Conservation (phyloP, 2,888 invertebrate species). For the Noctuana brunneofusca region DNA sequence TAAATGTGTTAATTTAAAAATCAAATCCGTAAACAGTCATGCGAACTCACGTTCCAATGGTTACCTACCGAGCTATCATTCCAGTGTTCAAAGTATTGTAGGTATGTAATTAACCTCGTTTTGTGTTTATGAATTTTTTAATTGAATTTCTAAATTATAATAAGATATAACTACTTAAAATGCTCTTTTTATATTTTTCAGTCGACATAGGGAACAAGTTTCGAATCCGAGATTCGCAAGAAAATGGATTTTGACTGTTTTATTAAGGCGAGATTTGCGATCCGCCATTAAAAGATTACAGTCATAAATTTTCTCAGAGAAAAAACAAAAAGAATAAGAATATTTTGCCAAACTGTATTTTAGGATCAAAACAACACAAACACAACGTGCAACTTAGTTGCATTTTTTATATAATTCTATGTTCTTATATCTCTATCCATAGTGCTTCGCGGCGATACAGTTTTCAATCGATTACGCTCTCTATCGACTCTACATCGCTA, state of each 20-base stretch:
- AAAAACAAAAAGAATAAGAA: neutral
- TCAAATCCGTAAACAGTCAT: slow-evolving; percentile 17
- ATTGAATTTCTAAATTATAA: neutral
- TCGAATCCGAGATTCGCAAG: neutral
- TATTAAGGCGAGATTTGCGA: slow-evolving; percentile 6
- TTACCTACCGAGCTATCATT: slow-evolving; percentile 6
- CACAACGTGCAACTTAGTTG: neutral
- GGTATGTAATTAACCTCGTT: neutral
- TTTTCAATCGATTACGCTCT: neutral
- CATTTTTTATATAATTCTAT: neutral
- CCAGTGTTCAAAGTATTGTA: neutral
- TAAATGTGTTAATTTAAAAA: slow-evolving; percentile 42
- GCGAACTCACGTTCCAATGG: slow-evolving; percentile 2
- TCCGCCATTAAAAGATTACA: slow-evolving; percentile 8
- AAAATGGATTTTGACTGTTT: slow-evolving; percentile 11
- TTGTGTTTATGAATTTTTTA: neutral
- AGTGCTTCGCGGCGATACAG: neutral
- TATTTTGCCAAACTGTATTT: slow-evolving; percentile 7
- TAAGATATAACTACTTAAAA: neutral
- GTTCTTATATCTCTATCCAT: neutral
- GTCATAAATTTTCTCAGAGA: slow-evolving; percentile 13
- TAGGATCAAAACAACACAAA: slow-evolving; percentile 10
- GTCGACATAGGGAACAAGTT: neutral
- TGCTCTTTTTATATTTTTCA: neutral
- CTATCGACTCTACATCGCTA: neutral